A percentile compares a stretch with the other conserved stretches of the same genome.
These are phyloP conservation scores for Drosophila cardini DNA, from an alignment of 1,140 invertebrate species.

Conservation along the genomic window DNA sequence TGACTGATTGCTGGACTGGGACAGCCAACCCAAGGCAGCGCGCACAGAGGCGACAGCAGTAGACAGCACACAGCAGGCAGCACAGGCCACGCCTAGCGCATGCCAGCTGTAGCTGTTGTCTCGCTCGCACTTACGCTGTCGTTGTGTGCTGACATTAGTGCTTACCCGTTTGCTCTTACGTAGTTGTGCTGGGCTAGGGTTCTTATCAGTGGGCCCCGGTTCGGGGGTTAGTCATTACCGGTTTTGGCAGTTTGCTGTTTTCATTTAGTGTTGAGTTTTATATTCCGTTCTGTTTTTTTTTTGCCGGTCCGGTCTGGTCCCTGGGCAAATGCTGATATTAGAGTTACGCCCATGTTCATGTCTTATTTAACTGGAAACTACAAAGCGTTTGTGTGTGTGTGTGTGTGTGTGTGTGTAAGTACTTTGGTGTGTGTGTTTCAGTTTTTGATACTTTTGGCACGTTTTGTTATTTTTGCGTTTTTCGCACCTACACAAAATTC, in stretches of 20 bases:
- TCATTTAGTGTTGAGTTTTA: constrained; percentile 24
- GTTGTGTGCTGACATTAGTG: neutral
- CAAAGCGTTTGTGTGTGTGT: constrained; percentile 1
- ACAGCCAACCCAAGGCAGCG: constrained; percentile 39
- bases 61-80: constrained; percentile 35
- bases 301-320: constrained; percentile 44
- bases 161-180: constrained; percentile 17
- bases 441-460: constrained; percentile 60
- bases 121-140: constrained; percentile 14
- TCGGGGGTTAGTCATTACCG: constrained; percentile 77
- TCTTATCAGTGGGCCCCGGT: constrained; percentile 55
- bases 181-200: neutral
- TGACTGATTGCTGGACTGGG: constrained; percentile 63
- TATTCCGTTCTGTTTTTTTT: constrained; percentile 11
- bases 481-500: constrained; percentile 74
- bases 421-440: constrained; percentile 18
- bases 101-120: constrained; percentile 7
- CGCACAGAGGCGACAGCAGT: constrained; percentile 5
- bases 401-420: neutral
- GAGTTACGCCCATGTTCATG: constrained; percentile 76
- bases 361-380: constrained; percentile 59
- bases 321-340: constrained; percentile 68
- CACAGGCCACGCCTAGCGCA: constrained; percentile 54
- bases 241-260: constrained; percentile 62
- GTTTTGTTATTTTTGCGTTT: constrained; percentile 70